These are phyloP conservation scores for Scaptomyza montana DNA, from an alignment of 1,140 invertebrate species.

Conservation along the genomic window DNA sequence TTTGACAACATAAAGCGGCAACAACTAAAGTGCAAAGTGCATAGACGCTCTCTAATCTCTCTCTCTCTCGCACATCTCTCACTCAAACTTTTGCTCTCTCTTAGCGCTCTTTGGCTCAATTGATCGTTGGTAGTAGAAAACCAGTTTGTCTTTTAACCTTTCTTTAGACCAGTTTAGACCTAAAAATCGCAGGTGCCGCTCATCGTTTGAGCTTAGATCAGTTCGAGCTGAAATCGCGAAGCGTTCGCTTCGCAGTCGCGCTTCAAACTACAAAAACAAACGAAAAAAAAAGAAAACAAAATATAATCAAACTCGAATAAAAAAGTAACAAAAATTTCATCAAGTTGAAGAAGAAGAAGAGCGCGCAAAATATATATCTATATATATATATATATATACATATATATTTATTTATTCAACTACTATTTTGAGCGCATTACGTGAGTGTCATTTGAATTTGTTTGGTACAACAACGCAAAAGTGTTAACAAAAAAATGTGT, in stretches of 20 bases:
- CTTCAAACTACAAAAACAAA: conserved; percentile 31
- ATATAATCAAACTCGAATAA: conserved; percentile 14
- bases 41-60: conserved; percentile 28
- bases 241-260: conserved; percentile 54
- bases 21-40: conserved; percentile 78
- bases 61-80: neutral
- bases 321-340: conserved; percentile 33
- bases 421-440: conserved; percentile 81
- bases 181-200: conserved; percentile 56
- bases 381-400: conserved; percentile 26
- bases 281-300: conserved; percentile 27
- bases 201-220: conserved; percentile 42
- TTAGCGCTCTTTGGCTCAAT: neutral
- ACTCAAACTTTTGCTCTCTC: neutral
- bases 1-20: conserved; percentile 69
- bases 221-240: conserved; percentile 67
- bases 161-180: conserved; percentile 67
- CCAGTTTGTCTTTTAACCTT: conserved; percentile 46
- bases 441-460: conserved; percentile 77
- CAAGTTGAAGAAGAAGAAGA: conserved; percentile 21
- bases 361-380: conserved; percentile 13
- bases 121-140: conserved; percentile 18
- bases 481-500: conserved; percentile 24
- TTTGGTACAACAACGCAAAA: conserved; percentile 29
- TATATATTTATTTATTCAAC: conserved; percentile 56